Base-by-base conservation (phyloP, 2,888 invertebrate genomes). In the Acanthosepion esculentum region DNA sequence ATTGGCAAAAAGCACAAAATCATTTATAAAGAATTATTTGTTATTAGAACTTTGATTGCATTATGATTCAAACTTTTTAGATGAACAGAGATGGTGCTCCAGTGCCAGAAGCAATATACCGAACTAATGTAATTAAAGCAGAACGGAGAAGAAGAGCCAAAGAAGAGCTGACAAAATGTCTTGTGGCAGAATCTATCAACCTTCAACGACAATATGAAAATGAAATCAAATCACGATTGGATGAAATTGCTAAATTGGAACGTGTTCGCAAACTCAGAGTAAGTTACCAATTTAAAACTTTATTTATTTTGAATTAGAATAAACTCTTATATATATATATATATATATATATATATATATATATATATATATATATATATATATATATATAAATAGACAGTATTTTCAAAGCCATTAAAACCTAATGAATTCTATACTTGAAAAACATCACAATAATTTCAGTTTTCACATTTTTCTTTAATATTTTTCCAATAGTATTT, bases 161-260 rank as follows among this genome's bases (percentile, higher is more conserved):
- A 78, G 78, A 78, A 78, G 78, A 78, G 78, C 78, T 78, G 12
- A 78, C 78, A 18, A 78, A 78, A 78, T n/a, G n/a, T 78, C 78
- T 78, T n/a, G 78, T 78, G n/a, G 78, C n/a, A 78, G 78, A 78
- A 78, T 78, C 78, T 12, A 78, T 78, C 78, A 78, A 78, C n/a
- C 78, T 78, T 78, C 78, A 78, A 12, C n/a, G 78, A 15, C 78
- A 78, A 33, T n/a, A 78, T 78, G 78, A 78, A 78, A 78, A n/a
- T 33, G 78, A 78, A 78, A 78, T 78, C 78, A 78, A 78, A 15
- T 78, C 78, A n/a, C 78, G 78, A n/a, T n/a, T 78, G n/a, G 78
- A 78, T n/a, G 78, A 78, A n/a, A 78, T 78, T 78, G 78, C 78
- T 33, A 78, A 78, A 78, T n/a, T 78, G 12, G 78, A 78, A 33